These are phyloP conservation scores for Automeris io DNA, from an alignment of 2,888 invertebrate species.

Conservation along the genomic window DNA sequence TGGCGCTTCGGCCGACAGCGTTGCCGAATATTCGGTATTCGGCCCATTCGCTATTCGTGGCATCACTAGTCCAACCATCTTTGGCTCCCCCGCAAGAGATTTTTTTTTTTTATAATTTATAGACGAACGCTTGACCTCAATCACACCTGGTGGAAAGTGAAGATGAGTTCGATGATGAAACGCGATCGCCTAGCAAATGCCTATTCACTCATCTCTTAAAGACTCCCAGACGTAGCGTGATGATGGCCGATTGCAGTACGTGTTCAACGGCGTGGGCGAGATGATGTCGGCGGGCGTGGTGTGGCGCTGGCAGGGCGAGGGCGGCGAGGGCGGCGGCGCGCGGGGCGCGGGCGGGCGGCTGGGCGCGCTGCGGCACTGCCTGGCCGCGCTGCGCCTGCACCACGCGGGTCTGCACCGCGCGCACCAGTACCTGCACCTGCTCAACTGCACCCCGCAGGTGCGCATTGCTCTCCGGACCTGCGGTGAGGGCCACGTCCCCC, in stretches of 20 bases:
- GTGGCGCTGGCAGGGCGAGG: constrained; percentile 56
- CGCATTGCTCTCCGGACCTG: constrained; percentile 17
- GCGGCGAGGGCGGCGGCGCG: constrained; percentile 21
- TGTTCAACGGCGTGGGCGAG: constrained; percentile 93
- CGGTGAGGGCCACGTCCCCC: too few species aligned
- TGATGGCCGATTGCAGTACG: constrained; percentile 79
- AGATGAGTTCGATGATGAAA: too few species aligned
- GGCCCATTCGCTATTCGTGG: too few species aligned
- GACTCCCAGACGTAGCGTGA: constrained; percentile 12
- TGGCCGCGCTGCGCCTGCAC: constrained; percentile 59
- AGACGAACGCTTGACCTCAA: too few species aligned
- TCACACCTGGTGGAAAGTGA: too few species aligned
- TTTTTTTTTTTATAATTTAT: neutral
- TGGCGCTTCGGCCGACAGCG: too few species aligned
- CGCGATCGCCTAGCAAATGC: too few species aligned
- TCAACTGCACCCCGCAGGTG: constrained; percentile 89
- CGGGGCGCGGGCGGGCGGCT: constrained; percentile 33
- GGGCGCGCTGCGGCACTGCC: constrained; percentile 57
- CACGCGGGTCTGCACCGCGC: constrained; percentile 86
- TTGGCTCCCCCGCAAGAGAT: too few species aligned
- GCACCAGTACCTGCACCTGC: constrained; percentile 90
- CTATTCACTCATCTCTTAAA: too few species aligned
- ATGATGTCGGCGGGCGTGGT: constrained; percentile 83
- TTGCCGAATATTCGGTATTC: too few species aligned
- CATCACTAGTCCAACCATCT: too few species aligned